These are phyloP conservation scores for Cancer borealis DNA, from an alignment of 2,888 invertebrate species.

Conservation along the genomic window DNA sequence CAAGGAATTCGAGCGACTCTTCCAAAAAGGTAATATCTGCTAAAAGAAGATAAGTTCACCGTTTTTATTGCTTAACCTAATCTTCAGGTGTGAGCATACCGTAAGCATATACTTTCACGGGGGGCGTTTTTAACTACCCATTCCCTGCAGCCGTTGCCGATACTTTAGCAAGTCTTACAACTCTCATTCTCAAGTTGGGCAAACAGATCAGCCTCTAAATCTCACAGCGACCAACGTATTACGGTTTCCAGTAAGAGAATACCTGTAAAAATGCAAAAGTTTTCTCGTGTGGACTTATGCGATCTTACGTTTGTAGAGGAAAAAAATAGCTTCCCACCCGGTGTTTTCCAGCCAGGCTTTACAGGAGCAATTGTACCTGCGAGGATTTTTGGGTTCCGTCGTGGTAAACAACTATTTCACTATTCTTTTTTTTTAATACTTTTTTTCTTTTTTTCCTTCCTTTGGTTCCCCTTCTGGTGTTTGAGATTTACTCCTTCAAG, in stretches of 20 bases:
- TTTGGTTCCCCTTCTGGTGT: neutral
- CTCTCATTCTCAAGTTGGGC: conserved; percentile 58
- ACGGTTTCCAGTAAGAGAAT: conserved; percentile 50
- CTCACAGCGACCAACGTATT: conserved; percentile 17
- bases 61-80: conserved; percentile 34
- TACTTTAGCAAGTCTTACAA: conserved; percentile 63
- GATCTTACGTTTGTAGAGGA: conserved; percentile 57
- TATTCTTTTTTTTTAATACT: conserved; percentile 37
- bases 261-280: conserved; percentile 67
- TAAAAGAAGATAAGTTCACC: conserved; percentile 42
- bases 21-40: conserved; percentile 44
- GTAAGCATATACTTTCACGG: conserved; percentile 48
- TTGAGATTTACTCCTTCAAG: conserved; percentile 27
- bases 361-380: conserved; percentile 54
- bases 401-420: conserved; percentile 54
- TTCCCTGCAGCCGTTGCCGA: conserved; percentile 58
- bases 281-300: conserved; percentile 53
- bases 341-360: conserved; percentile 57
- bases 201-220: conserved; percentile 53
- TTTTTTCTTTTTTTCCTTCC: conserved; percentile 8
- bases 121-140: conserved; percentile 66
- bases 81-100: conserved; percentile 32
- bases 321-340: conserved; percentile 9
- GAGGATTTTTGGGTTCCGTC: conserved; percentile 54
- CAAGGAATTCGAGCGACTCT: conserved; percentile 64